Base-by-base conservation (phyloP, 2,113 vertebrate species). In the Pristiophorus japonicus region DNA sequence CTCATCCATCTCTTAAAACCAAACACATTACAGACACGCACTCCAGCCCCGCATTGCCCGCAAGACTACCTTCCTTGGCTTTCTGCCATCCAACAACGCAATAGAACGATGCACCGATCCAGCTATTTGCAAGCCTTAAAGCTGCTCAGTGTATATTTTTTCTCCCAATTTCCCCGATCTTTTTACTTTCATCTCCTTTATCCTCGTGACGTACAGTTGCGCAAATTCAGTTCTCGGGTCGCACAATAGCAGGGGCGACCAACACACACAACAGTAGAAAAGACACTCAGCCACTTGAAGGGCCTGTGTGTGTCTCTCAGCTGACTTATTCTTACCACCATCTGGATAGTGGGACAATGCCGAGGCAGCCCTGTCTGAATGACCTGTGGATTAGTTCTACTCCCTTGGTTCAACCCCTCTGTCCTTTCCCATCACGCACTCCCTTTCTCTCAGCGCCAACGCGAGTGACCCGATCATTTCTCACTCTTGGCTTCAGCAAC, bases 351-450 rank as follows among this genome's bases (percentile, higher is more conserved):
- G 96, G 96, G 96, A 96, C 97, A 97, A 98, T 98, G 98, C 98
- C 97, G 96, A 94, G 96, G 97, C 97, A 96, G 97, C 51, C 96
- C 95, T 96, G 96, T 97, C 97, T 98, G 96, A 96, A 97, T 98
- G 98, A 98, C 97, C 97, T 47, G 96, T 96, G 95, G 97, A 97
- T 98, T 98, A 98, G 98, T 99, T 98, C 98, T 98, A 98, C 97
- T 97, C 98, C 98, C 97, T 97, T 97, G 96, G 96, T 97, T 97
- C 96, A 97, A 97, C 97, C 98, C 97, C 97, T 97, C 96, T 75
- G 55, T 97, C 96, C 97, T 97, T 97, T 96, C 97, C 97, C 97
- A 97, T 97, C 24, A 70, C 78, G 3, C 78, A 78, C 27, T 4
- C 38, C 16, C 16, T 45, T 42, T 45, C 3, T 22, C 38, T 85